Base-by-base conservation (phyloP, 2,888 invertebrate genomes). In the Tinea semifulvella region DNA sequence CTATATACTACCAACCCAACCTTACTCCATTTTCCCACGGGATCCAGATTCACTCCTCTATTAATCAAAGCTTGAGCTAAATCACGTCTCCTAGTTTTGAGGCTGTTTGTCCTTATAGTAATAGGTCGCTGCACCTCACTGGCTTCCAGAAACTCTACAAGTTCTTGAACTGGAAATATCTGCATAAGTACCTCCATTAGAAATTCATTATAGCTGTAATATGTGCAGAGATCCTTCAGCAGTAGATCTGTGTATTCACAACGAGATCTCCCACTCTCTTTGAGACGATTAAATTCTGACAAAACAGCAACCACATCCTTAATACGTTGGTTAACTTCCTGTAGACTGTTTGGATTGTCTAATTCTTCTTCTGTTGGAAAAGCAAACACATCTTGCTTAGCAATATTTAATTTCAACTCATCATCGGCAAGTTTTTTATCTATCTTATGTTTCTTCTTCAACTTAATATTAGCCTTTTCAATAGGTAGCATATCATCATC, bases 11-110 rank as follows among this genome's bases (percentile, higher is more conserved):
- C 96, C 22, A 99, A 82, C 8, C 99, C 99, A 14, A 98, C 94
- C 82, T 97, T 98, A 40, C 96, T 95, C 99, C 99, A 99, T 68
- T 97, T 95, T 3, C 97, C 98, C 46, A 99, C 86, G 1, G 98
- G 98, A 77, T 99, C 98, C 50, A 99, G 84, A 82, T 99, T 99
- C 0, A 98, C 96, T 16, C 99, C 99, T 58, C 98, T 86, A 61
- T 94, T 94, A 45, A 99, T 99, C 31, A 99, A 81, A 10, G 96
- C 91, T 60, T 95, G 95, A 3, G 98, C 98, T 47, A 98, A 83
- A 72, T 98, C 97, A 47, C 96, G 84, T 52, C 98, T 82, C 45
- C 98, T 84, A 0, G 92, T 92, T 75, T 98, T 99, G 26, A 99
- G 80, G 45, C 94, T 96, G 64, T 99, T 99, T 1, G 97, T 94